Evolutionary conservation across 2,888 invertebrate genomes (phyloP).

Genomic region (Syritta pipiens): DNA sequence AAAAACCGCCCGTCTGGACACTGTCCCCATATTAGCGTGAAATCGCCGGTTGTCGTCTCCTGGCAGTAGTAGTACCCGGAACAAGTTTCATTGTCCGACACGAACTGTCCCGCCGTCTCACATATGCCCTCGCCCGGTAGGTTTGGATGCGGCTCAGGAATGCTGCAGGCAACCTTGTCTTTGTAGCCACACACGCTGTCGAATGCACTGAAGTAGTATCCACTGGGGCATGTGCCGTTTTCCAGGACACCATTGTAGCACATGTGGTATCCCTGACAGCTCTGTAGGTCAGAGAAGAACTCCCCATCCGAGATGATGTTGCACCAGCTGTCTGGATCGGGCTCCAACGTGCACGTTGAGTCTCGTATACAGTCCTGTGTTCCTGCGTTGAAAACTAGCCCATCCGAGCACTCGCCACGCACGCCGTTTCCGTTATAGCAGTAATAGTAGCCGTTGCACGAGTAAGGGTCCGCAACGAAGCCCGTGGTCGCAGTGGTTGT

Average conservation of each 20-base stretch:
- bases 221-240: conserved; percentile 72
- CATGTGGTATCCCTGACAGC: conserved; percentile 73
- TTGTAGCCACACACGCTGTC: conserved; percentile 72
- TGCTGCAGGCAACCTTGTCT: conserved; percentile 70
- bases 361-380: conserved; percentile 72
- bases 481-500: conserved; percentile 66
- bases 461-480: conserved; percentile 74
- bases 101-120: conserved; percentile 70
- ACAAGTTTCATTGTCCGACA: conserved; percentile 73
- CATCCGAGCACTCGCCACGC: conserved; percentile 71
- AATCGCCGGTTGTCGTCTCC: background rate
- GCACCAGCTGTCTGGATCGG: conserved; percentile 73
- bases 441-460: conserved; percentile 75
- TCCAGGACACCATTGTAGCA: conserved; percentile 71
- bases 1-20: conserved; percentile 74
- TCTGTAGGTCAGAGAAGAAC: conserved; percentile 71
- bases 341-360: conserved; percentile 70
- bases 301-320: conserved; percentile 75
- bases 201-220: conserved; percentile 72
- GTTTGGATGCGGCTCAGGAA: background rate
- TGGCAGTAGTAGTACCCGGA: conserved; percentile 75
- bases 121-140: conserved; percentile 70
- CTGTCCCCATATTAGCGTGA: conserved; percentile 70
- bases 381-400: conserved; percentile 72
- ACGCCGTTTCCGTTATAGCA: conserved; percentile 72